Base-by-base conservation (phyloP, 53 echinoderm and acorn worm genomes). In the Holothuria scabra region DNA sequence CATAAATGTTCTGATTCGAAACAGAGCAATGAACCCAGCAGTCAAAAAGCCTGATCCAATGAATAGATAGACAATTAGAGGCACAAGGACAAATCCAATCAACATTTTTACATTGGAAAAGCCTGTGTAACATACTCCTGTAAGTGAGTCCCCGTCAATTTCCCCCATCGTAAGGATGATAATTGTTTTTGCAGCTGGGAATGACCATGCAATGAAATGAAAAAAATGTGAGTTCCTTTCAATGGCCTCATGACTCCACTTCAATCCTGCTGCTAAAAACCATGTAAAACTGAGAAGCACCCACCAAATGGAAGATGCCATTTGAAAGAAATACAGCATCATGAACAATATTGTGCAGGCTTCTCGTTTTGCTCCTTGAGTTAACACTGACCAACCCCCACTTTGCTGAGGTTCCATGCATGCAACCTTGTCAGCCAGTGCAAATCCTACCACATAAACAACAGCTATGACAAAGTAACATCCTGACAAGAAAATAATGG, bases 301-400 rank as follows among this genome's bases (percentile, higher is more conserved):
- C 99, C 99, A 99, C 99, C 99, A 99, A 68, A 99, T 78, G 46
- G 94, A 99, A 0, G 99, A 99, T 38, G 99, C 99, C 99, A 99
- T 99, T 32, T 92, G 90, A 84, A 99, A 99, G 81, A 91, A 99
- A 71, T 99, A 99, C 66, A 99, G 87, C 37, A 99, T 66, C 99
- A 99, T 99, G 83, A 99, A 99, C 18, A 99, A 81, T 26, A 95
- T 93, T 3, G 95, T 99, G 65, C 99, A 99, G 62, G 87, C 91
- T 59, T 99, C 94, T 13, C 91, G 89, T 76, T 99, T 99, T 1
- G 92, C 85, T 30, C 99, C 99, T 48, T 94, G 94, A 0, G 83
- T 83, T 25, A 92, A 67, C 18, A 90, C 92, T 5, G 60, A 29
- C 80, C 85, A 84, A 3, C 48, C 33, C 14, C 14, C 28, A 11